Percentiles rank a stretch among this genome's conserved stretches.
phyloP scores from a whole-genome alignment of 2,113 vertebrate species.

The Progne subis region DNA sequence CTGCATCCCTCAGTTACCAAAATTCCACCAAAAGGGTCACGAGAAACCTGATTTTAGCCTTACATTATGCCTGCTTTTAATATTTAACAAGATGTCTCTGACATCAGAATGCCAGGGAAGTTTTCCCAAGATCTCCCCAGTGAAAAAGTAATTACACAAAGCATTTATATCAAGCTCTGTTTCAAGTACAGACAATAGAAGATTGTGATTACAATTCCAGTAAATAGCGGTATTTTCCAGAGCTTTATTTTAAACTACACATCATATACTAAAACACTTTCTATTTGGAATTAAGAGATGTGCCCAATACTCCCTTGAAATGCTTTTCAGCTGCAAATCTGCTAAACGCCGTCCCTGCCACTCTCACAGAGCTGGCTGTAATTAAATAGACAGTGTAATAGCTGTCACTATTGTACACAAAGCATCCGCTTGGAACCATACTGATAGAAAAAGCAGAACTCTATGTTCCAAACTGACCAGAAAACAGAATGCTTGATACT shows the following conservation, averaged over 20 bases:
- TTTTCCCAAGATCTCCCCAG: neutral
- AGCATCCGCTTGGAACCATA: neutral
- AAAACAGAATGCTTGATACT: neutral
- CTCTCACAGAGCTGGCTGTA: neutral
- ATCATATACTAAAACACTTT: neutral
- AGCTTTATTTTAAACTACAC: neutral
- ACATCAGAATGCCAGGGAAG: neutral
- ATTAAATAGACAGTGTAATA: constrained; percentile 7
- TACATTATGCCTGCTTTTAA: neutral
- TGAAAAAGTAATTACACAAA: neutral
- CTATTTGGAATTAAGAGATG: neutral
- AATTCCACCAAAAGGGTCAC: neutral
- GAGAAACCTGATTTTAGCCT: neutral
- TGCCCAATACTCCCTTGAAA: neutral
- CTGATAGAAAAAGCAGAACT: neutral
- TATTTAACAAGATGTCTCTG: neutral
- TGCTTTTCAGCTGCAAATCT: neutral
- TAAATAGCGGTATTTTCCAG: neutral
- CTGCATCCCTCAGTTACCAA: neutral
- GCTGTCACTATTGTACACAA: neutral
- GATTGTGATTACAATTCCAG: neutral
- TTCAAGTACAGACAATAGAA: neutral
- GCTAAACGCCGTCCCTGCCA: neutral
- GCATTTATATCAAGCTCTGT: neutral
- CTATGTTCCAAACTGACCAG: neutral